phyloP scores from a whole-genome alignment of 1,140 invertebrate genomes.

The Eriosoma lanigerum region DNA sequence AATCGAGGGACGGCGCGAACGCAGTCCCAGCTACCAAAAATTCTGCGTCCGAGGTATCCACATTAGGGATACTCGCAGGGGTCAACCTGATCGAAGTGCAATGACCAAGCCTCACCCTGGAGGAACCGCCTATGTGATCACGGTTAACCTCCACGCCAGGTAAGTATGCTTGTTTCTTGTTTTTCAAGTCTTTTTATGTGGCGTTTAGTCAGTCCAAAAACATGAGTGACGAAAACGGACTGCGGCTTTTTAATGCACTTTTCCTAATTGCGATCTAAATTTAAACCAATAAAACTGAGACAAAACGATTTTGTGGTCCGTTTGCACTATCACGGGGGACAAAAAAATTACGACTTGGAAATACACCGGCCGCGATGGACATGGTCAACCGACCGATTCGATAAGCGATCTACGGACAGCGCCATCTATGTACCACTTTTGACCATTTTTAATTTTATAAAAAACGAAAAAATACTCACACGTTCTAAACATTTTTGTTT shows the following conservation, averaged over 20 bases:
- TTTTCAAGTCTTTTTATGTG: neutral
- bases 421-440: neutral
- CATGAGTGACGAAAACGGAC: fast-evolving
- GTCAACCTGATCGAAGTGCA: conserved; percentile 71
- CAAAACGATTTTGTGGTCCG: no score
- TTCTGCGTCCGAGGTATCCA: conserved; percentile 69
- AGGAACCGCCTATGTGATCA: conserved; percentile 70
- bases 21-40: conserved; percentile 65
- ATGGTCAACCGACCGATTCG: neutral
- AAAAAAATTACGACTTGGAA: no score
- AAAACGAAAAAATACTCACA: no score
- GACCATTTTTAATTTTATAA: no score
- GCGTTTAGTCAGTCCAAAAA: no score
- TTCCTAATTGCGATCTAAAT: no score
- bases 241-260: no score
- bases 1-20: conserved; percentile 54
- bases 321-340: no score
- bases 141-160: conserved; percentile 67
- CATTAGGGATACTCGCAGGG: conserved; percentile 73
- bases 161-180: conserved; percentile 61
- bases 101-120: conserved; percentile 70
- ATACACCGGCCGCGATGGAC: neutral
- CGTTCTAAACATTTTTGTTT: no score
- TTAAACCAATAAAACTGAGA: no score
- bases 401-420: neutral